phyloP scores from a whole-genome alignment of 2,888 invertebrate species.

The Euplagia quadripunctaria region DNA sequence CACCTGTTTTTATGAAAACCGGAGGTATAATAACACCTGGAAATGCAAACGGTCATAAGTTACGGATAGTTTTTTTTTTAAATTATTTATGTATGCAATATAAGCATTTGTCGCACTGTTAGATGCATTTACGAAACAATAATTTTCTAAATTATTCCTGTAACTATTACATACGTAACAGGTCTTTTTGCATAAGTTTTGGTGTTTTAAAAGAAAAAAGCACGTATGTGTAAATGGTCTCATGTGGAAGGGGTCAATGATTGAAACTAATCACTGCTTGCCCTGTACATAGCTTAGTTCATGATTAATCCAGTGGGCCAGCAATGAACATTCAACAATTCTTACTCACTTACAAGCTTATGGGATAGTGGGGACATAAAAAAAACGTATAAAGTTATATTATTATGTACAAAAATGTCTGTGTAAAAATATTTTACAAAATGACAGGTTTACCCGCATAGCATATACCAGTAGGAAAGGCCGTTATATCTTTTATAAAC shows the following conservation, averaged over 20 bases:
- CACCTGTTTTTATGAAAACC: no score
- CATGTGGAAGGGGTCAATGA: not conserved
- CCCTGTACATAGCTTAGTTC: slow-evolving; percentile 5
- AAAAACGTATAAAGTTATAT: not conserved
- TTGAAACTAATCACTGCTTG: slow-evolving; percentile 2
- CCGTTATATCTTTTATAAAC: not conserved
- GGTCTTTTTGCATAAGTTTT: not conserved
- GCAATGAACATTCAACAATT: not conserved
- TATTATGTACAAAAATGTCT: not conserved
- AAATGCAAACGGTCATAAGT: no score
- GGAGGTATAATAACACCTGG: no score
- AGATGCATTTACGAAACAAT: not conserved
- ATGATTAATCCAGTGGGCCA: not conserved
- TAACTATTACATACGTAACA: not conserved
- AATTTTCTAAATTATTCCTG: not conserved
- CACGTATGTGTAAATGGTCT: not conserved
- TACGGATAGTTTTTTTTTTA: no score
- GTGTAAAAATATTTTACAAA: not conserved
- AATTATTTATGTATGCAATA: no score
- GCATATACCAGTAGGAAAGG: not conserved
- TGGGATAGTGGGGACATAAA: not conserved
- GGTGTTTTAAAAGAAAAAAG: not conserved
- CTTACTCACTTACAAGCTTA: not conserved
- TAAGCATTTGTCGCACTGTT: no score
- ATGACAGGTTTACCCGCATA: not conserved